Conservation (phyloP, 2,888 invertebrate species). For the Corbicula japonica region DNA sequence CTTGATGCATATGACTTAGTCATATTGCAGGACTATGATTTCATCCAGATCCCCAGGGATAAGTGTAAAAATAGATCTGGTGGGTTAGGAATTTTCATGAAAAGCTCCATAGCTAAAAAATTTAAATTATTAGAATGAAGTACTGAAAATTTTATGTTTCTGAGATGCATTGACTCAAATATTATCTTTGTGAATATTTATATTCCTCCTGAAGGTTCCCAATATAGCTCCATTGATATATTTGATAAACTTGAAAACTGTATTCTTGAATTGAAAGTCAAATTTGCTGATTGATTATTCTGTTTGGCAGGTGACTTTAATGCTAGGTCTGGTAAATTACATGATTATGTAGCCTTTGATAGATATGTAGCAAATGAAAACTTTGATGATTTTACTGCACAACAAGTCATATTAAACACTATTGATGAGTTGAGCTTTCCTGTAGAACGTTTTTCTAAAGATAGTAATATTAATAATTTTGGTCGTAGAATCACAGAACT, state of each 20-base stretch:
- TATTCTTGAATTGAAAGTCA: neutral
- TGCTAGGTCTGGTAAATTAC: too few relatives aligned
- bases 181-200: neutral
- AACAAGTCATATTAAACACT: too few relatives aligned
- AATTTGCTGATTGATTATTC: too few relatives aligned
- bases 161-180: neutral
- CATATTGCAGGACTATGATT: neutral
- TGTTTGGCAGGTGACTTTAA: too few relatives aligned
- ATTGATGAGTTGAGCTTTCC: too few relatives aligned
- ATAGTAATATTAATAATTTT: too few relatives aligned
- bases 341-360: too few relatives aligned
- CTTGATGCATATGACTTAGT: neutral
- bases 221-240: constrained; percentile 4
- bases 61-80: neutral
- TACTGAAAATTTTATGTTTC: neutral
- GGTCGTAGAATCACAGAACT: too few relatives aligned
- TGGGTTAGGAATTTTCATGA: neutral
- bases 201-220: constrained; percentile 5
- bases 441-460: too few relatives aligned
- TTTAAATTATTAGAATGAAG: neutral
- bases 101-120: neutral
- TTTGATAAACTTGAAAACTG: neutral
- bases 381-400: too few relatives aligned
- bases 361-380: too few relatives aligned
- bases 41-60: neutral